These are phyloP conservation scores for Mesoclemmys tuberculata DNA, from an alignment of 2,113 vertebrate genomes.

Conservation along the genomic window DNA sequence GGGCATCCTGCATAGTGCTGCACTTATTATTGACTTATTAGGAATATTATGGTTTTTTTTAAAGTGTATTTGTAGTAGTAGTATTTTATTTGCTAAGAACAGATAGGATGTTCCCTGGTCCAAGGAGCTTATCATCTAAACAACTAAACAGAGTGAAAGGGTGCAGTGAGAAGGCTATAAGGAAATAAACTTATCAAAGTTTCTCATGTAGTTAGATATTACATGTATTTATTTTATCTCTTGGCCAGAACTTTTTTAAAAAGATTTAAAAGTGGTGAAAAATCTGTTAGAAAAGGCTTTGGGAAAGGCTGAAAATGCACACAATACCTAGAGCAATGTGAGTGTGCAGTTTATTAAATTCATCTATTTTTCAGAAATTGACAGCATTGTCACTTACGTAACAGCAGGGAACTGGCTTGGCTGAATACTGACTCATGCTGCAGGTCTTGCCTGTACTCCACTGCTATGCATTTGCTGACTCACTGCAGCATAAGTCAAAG, in stretches of 20 bases:
- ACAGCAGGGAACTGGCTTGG: constrained; percentile 14
- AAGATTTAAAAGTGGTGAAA: background rate
- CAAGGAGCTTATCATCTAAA: background rate
- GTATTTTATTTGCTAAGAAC: constrained; percentile 68
- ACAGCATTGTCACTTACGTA: background rate
- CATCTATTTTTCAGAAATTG: background rate
- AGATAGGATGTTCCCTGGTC: background rate
- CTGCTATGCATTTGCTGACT: constrained; percentile 29
- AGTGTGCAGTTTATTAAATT: background rate
- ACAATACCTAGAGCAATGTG: background rate
- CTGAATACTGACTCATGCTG: background rate
- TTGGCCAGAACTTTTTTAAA: background rate
- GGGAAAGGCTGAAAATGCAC: background rate
- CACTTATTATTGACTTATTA: constrained; percentile 51
- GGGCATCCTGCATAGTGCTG: constrained; percentile 59
- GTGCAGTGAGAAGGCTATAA: rapidly evolving
- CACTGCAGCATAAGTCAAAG: constrained; percentile 50
- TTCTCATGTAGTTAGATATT: background rate
- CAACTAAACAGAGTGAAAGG: background rate
- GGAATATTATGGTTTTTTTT: constrained; percentile 65
- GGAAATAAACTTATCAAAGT: rapidly evolving
- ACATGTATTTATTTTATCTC: background rate
- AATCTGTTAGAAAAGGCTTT: background rate
- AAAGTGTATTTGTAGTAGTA: constrained; percentile 60
- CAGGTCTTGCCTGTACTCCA: constrained; percentile 16